Conservation (phyloP, 2,797 vertebrate genomes). For the Euthynnus affinis region DNA sequence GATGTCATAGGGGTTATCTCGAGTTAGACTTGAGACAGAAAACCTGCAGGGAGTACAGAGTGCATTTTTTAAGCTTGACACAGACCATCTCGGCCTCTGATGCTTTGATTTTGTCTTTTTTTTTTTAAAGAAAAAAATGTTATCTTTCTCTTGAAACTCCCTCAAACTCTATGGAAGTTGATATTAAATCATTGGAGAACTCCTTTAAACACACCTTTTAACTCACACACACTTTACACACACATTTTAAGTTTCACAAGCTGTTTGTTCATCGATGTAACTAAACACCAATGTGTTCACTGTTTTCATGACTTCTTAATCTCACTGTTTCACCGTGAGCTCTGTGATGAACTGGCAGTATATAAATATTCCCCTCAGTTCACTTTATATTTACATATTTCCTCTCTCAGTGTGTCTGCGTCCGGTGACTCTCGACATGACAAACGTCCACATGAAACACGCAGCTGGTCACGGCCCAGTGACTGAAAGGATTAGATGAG, state of each 20-base stretch:
- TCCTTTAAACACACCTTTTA: background rate
- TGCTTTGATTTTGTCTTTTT: too few relatives aligned
- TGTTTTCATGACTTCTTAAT: background rate
- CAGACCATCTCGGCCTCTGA: too few relatives aligned
- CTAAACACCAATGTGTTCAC: background rate
- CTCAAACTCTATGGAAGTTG: too few relatives aligned
- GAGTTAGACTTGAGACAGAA: too few relatives aligned
- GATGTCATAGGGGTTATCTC: too few relatives aligned
- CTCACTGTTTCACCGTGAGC: background rate
- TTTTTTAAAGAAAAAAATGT: too few relatives aligned
- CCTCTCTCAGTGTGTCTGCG: constrained; percentile 12
- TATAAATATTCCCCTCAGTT: constrained; percentile 22
- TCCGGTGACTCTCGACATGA: constrained; percentile 15
- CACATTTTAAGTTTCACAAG: too few relatives aligned
- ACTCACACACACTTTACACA: too few relatives aligned
- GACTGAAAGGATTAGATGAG: constrained; percentile 44
- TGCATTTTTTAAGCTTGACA: too few relatives aligned
- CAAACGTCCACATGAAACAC: constrained; percentile 17
- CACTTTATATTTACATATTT: constrained; percentile 31
- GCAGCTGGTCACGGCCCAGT: constrained; percentile 22
- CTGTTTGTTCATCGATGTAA: background rate
- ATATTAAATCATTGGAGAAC: too few relatives aligned
- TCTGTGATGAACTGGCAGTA: background rate
- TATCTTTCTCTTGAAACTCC: too few relatives aligned
- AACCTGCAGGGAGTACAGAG: too few relatives aligned